phyloP scores from a whole-genome alignment of 35 echinoderm and acorn worm genomes.

The Eucidaris tribuloides region DNA sequence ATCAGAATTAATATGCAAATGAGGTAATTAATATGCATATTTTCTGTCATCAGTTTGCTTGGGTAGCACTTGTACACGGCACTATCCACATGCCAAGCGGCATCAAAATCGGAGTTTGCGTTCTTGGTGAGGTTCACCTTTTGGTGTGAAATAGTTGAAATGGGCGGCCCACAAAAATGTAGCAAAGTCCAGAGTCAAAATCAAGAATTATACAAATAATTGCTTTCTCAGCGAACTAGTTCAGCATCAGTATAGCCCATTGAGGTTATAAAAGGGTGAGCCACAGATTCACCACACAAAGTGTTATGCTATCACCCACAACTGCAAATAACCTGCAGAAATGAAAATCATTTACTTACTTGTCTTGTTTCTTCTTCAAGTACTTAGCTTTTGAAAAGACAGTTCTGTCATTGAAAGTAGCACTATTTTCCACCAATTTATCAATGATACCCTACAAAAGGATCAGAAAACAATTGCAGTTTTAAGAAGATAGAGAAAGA shows the following conservation, averaged over 20 bases:
- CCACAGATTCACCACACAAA: not conserved
- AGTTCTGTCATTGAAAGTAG: constrained; percentile 78
- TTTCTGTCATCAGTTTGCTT: too few relatives aligned
- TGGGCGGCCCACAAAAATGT: too few relatives aligned
- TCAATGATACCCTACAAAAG: constrained; percentile 72
- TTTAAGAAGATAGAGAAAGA: not conserved
- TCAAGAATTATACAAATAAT: not conserved
- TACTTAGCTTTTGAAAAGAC: constrained; percentile 87
- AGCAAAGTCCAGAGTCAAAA: not conserved
- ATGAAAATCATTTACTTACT: constrained; percentile 48
- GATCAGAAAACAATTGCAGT: not conserved
- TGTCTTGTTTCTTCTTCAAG: constrained; percentile 77
- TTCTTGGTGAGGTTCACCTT: too few relatives aligned
- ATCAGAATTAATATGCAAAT: too few relatives aligned
- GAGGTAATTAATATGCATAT: too few relatives aligned
- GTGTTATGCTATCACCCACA: not conserved
- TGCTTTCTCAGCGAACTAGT: not conserved
- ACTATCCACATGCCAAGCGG: too few relatives aligned
- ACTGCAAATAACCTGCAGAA: not conserved
- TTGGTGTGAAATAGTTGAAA: too few relatives aligned
- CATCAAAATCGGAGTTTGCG: too few relatives aligned
- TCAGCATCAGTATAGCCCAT: not conserved
- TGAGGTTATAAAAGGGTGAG: not conserved
- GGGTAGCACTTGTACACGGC: too few relatives aligned
- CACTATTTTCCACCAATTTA: constrained; percentile 78